Conservation (phyloP, 2,113 vertebrate genomes). For the Poecile atricapillus region DNA sequence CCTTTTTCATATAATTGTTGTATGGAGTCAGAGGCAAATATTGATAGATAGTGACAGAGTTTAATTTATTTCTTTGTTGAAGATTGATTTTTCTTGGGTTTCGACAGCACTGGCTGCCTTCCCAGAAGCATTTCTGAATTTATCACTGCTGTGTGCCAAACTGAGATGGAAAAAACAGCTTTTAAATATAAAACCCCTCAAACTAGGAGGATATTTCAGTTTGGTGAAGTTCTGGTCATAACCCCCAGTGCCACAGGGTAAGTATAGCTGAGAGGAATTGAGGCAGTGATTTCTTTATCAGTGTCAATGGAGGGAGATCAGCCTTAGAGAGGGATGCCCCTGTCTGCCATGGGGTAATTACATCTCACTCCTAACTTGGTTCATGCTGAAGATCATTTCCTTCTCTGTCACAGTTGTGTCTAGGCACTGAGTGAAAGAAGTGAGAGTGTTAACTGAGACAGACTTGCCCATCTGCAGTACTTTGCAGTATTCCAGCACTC, state of each 20-base stretch:
- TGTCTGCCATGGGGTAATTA: not conserved
- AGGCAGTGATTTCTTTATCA: not conserved
- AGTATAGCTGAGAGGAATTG: not conserved
- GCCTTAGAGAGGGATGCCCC: not conserved
- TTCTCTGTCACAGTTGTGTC: not conserved
- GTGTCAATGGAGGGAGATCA: not conserved
- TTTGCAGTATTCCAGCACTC: not conserved
- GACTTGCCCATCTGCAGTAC: not conserved
- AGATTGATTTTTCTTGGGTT: conserved; percentile 59
- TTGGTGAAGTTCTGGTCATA: not conserved
- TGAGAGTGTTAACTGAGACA: not conserved
- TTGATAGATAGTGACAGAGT: conserved; percentile 39
- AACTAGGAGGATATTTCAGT: not conserved
- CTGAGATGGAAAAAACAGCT: not conserved
- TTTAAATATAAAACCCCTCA: conserved; percentile 7
- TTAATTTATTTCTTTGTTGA: conserved; percentile 53
- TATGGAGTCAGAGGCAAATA: conserved; percentile 47
- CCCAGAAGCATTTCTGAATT: conserved; percentile 48
- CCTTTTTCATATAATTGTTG: conserved; percentile 26
- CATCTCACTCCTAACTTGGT: not conserved
- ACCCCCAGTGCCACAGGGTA: not conserved
- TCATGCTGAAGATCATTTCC: not conserved
- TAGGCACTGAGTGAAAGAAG: not conserved
- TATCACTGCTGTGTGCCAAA: conserved; percentile 18
- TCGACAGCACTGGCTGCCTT: conserved; percentile 29